Percentiles rank a stretch among this genome's conserved stretches.
Evolutionary conservation across 2,888 invertebrate genomes (phyloP).

Genomic region (Fragum sueziense): DNA sequence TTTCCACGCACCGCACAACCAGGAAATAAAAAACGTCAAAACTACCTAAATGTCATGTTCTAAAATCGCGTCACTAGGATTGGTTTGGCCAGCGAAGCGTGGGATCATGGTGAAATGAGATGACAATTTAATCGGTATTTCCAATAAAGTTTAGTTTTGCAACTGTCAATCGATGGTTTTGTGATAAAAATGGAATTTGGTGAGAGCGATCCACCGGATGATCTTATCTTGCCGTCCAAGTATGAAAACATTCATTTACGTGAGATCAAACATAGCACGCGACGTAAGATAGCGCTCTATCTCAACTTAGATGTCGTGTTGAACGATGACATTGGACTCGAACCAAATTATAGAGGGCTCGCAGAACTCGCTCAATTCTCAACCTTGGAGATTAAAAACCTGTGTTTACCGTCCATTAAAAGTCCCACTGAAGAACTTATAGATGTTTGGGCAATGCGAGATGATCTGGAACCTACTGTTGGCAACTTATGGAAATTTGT

Average conservation of each 20-base stretch:
- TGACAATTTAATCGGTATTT: not conserved
- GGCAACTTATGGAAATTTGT: conserved; percentile 67
- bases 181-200: conserved; percentile 9
- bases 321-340: conserved; percentile 58
- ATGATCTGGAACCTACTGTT: conserved; percentile 66
- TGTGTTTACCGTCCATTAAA: conserved; percentile 55
- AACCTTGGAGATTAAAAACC: conserved; percentile 68
- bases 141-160: not conserved
- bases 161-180: not conserved
- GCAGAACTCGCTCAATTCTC: conserved; percentile 70
- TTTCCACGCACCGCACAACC: not conserved
- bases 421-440: conserved; percentile 69
- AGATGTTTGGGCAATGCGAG: conserved; percentile 63
- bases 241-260: conserved; percentile 61
- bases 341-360: conserved; percentile 71
- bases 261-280: conserved; percentile 61
- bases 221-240: conserved; percentile 44
- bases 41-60: not conserved
- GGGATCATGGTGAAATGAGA: not conserved
- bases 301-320: conserved; percentile 63
- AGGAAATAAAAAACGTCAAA: not conserved
- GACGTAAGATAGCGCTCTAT: conserved; percentile 62
- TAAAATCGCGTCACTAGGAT: no score
- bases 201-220: conserved; percentile 23
- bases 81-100: not conserved